A percentile compares a stretch with the other conserved stretches of the same genome.
These are phyloP conservation scores for Sylvilagus bachmani DNA, from an alignment of 2,113 vertebrate species.

Conservation along the genomic window DNA sequence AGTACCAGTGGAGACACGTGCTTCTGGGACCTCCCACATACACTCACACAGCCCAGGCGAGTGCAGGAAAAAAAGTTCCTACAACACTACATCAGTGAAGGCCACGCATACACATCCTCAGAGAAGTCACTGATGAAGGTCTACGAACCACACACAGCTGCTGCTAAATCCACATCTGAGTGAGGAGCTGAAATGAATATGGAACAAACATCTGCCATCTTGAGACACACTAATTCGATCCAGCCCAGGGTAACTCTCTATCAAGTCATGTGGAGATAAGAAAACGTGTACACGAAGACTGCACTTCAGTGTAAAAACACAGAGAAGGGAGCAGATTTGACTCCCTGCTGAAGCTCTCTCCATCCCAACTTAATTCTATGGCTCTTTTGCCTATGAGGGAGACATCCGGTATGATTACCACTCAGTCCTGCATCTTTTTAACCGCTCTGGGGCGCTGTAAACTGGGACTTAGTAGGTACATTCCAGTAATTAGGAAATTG, in stretches of 20 bases:
- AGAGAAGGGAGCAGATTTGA: slow-evolving; percentile 23
- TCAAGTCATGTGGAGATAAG: background rate
- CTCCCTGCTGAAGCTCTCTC: background rate
- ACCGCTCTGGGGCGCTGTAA: background rate
- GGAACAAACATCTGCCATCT: slow-evolving; percentile 26
- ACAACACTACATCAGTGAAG: background rate
- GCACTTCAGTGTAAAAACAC: slow-evolving; percentile 2
- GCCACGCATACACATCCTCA: background rate
- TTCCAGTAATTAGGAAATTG: slow-evolving; percentile 72
- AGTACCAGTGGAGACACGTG: background rate
- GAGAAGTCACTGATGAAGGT: background rate
- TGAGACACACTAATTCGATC: slow-evolving; percentile 16
- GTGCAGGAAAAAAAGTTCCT: background rate
- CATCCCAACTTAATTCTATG: slow-evolving; percentile 39
- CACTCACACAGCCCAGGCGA: background rate
- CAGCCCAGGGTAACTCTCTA: background rate
- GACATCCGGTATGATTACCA: background rate
- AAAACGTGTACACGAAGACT: background rate
- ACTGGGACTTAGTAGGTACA: slow-evolving; percentile 17
- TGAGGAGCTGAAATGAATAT: slow-evolving; percentile 1
- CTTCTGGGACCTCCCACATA: background rate
- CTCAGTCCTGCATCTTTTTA: slow-evolving; percentile 32
- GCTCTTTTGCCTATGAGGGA: slow-evolving; percentile 7
- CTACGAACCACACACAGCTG: background rate
- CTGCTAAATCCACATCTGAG: background rate